Evolutionary conservation across 2,797 vertebrate species (phyloP).

Genomic region (Halcyon leucocephala): DNA sequence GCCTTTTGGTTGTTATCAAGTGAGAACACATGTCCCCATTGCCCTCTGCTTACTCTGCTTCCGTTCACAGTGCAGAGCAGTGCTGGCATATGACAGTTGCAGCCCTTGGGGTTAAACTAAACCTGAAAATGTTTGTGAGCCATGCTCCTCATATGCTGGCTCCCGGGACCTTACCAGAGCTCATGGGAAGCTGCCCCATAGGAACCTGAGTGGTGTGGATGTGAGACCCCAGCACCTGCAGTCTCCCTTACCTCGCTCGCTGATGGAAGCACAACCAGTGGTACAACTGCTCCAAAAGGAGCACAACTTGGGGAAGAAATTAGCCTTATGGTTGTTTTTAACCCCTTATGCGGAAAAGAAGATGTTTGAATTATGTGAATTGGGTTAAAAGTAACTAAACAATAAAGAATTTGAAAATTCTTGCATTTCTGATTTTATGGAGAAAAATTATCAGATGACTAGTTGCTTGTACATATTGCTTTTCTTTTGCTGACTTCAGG

Average conservation of each 20-base stretch:
- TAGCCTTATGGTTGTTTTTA: neutral
- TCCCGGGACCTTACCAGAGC: neutral
- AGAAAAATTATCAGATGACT: neutral
- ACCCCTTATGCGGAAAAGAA: neutral
- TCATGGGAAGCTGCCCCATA: fast-evolving
- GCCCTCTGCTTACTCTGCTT: neutral
- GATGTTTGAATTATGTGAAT: neutral
- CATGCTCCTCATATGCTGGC: neutral
- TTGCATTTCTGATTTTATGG: neutral
- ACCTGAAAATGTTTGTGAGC: neutral
- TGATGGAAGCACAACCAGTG: neutral
- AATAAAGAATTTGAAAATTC: neutral
- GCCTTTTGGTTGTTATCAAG: neutral
- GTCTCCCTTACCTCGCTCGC: fast-evolving
- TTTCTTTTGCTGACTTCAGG: neutral
- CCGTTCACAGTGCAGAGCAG: neutral
- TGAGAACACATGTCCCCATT: neutral
- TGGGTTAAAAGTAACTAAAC: neutral
- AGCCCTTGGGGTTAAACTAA: neutral
- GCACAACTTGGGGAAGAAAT: neutral
- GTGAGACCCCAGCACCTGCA: neutral
- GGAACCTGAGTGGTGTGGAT: neutral
- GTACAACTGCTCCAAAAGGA: neutral
- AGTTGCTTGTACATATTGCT: neutral
- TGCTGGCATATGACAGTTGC: fast-evolving